Evolutionary conservation across 1,140 invertebrate genomes (phyloP).

Genomic region (Bilobella aurantiaca): DNA sequence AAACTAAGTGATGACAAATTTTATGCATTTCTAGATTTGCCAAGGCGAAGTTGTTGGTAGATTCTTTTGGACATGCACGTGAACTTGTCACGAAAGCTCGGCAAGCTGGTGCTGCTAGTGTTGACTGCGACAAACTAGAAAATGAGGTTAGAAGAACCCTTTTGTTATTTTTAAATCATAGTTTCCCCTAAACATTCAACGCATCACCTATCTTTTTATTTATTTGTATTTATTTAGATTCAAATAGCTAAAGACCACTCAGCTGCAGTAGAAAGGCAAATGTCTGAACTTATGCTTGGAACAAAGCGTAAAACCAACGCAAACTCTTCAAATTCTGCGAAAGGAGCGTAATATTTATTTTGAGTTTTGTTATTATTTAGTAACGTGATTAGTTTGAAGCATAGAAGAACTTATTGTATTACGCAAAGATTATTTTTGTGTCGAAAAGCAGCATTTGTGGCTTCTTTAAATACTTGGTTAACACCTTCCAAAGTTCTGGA

Average conservation of each 20-base stretch:
- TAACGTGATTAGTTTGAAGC: not conserved
- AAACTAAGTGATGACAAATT: not conserved
- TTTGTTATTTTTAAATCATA: too few species aligned
- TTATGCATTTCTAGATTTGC: not conserved
- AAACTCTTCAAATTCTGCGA: too few species aligned
- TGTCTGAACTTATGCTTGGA: too few species aligned
- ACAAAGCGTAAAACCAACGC: too few species aligned
- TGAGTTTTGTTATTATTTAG: too few species aligned
- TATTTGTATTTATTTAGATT: too few species aligned
- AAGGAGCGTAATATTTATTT: too few species aligned
- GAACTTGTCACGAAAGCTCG: not conserved
- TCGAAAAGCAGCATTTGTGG: not conserved
- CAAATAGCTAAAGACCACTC: too few species aligned
- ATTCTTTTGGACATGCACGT: not conserved
- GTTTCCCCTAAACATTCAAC: too few species aligned
- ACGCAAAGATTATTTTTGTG: not conserved
- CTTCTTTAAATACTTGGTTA: constrained; percentile 4
- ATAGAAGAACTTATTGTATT: not conserved
- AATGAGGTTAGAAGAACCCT: too few species aligned
- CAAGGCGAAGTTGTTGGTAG: not conserved
- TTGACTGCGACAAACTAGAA: not conserved
- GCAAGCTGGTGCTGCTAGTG: not conserved
- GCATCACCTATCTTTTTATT: too few species aligned
- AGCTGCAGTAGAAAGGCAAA: too few species aligned
- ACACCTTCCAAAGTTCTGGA: not conserved